A percentile compares a stretch with the other conserved stretches of the same genome.
Conservation (phyloP, 2,797 vertebrate genomes). For the Malurus leucopterus region DNA sequence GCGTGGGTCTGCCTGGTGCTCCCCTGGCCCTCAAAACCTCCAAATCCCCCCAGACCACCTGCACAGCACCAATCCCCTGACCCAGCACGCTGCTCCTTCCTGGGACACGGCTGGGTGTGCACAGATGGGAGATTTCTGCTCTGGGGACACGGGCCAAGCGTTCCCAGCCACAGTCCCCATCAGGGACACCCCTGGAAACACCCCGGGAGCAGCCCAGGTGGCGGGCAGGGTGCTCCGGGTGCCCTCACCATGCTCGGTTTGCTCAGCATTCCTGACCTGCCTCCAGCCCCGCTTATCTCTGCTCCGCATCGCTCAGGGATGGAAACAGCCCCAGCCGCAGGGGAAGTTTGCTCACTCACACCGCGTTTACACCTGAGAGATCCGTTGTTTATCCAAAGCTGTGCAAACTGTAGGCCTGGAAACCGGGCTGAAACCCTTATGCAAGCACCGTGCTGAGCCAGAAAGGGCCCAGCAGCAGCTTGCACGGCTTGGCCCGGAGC, state of each 20-base stretch:
- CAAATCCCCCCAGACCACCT: too few relatives aligned
- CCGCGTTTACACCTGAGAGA: not conserved
- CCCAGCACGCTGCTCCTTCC: not conserved
- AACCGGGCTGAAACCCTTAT: not conserved
- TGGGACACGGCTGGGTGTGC: accelerated
- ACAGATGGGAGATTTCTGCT: not conserved
- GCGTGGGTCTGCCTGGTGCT: accelerated
- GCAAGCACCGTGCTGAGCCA: not conserved
- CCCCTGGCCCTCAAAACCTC: not conserved
- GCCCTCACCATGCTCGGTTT: not conserved
- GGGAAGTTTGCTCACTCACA: not conserved
- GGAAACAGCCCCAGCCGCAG: not conserved
- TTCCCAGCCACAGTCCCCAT: not conserved
- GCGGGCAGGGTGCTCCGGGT: not conserved
- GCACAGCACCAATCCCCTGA: not conserved
- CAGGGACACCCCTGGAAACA: accelerated
- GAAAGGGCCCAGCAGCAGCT: not conserved
- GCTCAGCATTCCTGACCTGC: not conserved
- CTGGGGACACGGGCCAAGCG: not conserved
- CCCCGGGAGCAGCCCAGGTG: accelerated
- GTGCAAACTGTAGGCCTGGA: constrained; percentile 3
- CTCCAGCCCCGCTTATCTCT: not conserved
- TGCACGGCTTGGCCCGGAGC: not conserved
- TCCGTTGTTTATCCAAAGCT: constrained; percentile 8
- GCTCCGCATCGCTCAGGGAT: not conserved